Percentiles rank a stretch among this genome's conserved stretches.
Evolutionary conservation across 2,113 vertebrate species (phyloP).

Genomic region (Bostrychus sinensis): DNA sequence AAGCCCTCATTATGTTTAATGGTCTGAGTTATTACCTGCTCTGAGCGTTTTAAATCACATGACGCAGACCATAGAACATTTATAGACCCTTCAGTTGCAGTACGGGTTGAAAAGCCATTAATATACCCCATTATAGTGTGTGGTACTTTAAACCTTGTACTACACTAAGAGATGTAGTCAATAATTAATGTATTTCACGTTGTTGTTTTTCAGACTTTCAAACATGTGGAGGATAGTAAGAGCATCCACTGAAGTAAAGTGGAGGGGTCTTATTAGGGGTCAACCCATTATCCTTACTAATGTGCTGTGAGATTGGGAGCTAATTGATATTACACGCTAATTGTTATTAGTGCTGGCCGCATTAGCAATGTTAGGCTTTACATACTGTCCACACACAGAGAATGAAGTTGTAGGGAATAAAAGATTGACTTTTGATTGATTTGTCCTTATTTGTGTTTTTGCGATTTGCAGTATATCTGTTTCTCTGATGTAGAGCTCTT

Average conservation of each 20-base stretch:
- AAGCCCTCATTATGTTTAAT: slow-evolving; percentile 81
- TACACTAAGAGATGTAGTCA: slow-evolving; percentile 35
- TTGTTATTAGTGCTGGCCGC: slow-evolving; percentile 69
- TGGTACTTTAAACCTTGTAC: slow-evolving; percentile 39
- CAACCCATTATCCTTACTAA: slow-evolving; percentile 76
- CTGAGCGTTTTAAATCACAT: slow-evolving; percentile 74
- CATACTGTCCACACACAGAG: slow-evolving; percentile 45
- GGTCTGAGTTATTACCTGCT: slow-evolving; percentile 79
- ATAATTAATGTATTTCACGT: slow-evolving; percentile 37
- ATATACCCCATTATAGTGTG: slow-evolving; percentile 24
- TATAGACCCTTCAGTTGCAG: slow-evolving; percentile 66
- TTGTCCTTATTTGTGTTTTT: slow-evolving; percentile 34
- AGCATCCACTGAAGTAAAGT: slow-evolving; percentile 49
- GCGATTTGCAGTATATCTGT: slow-evolving; percentile 60
- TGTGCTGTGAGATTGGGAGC: slow-evolving; percentile 79
- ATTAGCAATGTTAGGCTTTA: slow-evolving; percentile 46
- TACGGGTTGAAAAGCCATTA: slow-evolving; percentile 38
- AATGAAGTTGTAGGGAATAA: slow-evolving; percentile 48
- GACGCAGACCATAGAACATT: slow-evolving; percentile 71
- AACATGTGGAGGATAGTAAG: slow-evolving; percentile 23
- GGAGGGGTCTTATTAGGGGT: slow-evolving; percentile 57
- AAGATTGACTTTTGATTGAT: slow-evolving; percentile 54
- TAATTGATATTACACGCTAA: slow-evolving; percentile 83
- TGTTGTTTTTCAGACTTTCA: slow-evolving; percentile 40
- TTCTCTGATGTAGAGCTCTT: slow-evolving; percentile 2